These are phyloP conservation scores for Dasysyrphus albostriatus DNA, from an alignment of 2,888 invertebrate species.

Conservation along the genomic window DNA sequence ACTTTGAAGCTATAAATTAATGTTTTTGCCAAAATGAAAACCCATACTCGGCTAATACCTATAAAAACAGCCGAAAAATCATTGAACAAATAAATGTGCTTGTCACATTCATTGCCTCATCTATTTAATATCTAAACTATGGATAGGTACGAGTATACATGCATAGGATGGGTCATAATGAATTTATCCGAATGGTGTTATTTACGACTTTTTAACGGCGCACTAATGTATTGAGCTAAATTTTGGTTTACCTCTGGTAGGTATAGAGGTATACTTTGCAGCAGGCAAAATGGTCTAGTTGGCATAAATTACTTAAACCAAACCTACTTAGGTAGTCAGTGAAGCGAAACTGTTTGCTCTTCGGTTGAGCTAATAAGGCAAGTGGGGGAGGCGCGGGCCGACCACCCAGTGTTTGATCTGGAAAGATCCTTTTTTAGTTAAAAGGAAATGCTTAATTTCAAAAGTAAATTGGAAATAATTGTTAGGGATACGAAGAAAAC, in stretches of 20 bases:
- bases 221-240: constrained; percentile 24
- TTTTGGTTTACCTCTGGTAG: constrained; percentile 7
- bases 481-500: background rate
- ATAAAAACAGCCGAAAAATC: constrained; percentile 24
- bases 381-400: background rate
- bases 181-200: constrained; percentile 54
- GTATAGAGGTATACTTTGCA: background rate
- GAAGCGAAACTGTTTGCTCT: constrained; percentile 8
- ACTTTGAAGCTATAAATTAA: constrained; percentile 65
- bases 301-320: constrained; percentile 21
- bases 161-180: constrained; percentile 41
- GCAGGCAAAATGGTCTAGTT: background rate
- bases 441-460: constrained; percentile 16
- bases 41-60: background rate
- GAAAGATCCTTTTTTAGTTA: background rate
- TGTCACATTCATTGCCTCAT: constrained; percentile 65
- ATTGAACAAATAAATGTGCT: constrained; percentile 61
- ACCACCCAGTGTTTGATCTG: background rate
- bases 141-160: background rate
- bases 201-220: constrained; percentile 45
- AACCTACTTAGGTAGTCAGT: background rate
- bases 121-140: constrained; percentile 40
- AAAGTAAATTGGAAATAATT: constrained; percentile 21
- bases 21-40: constrained; percentile 49
- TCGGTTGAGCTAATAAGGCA: constrained; percentile 18